Conservation (phyloP, 2,888 invertebrate species). For the Augiades crinisus region DNA sequence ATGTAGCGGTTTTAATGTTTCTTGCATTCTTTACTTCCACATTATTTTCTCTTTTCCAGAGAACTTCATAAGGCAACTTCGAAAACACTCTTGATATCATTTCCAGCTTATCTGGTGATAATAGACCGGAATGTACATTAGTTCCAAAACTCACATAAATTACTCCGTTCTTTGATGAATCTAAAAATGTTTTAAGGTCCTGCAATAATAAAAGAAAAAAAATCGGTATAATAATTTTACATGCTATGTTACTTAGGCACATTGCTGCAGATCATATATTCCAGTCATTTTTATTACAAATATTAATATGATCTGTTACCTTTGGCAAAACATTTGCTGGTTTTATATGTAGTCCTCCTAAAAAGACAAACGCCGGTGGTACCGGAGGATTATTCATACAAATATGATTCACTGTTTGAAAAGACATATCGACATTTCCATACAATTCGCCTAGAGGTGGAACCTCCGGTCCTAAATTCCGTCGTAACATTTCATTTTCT, state of each 20-base stretch:
- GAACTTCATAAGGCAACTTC: constrained; percentile 2
- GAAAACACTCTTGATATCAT: constrained; percentile 8
- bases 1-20: background rate
- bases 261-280: too few relatives aligned
- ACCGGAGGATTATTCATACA: constrained; percentile 3
- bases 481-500: background rate
- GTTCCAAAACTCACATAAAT: constrained; percentile 16
- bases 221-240: too few relatives aligned
- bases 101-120: background rate
- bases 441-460: background rate
- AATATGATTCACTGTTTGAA: background rate
- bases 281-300: too few relatives aligned
- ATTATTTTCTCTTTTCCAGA: background rate
- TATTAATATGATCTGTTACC: too few relatives aligned
- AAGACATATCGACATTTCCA: background rate
- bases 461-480: background rate
- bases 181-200: constrained; percentile 1
- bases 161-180: background rate
- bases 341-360: background rate
- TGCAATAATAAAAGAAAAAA: too few relatives aligned
- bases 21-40: background rate
- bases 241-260: too few relatives aligned
- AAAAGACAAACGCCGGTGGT: background rate
- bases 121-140: background rate
- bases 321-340: background rate